These are phyloP conservation scores for Athalia cordata DNA, from an alignment of 2,888 invertebrate species.

Conservation along the genomic window DNA sequence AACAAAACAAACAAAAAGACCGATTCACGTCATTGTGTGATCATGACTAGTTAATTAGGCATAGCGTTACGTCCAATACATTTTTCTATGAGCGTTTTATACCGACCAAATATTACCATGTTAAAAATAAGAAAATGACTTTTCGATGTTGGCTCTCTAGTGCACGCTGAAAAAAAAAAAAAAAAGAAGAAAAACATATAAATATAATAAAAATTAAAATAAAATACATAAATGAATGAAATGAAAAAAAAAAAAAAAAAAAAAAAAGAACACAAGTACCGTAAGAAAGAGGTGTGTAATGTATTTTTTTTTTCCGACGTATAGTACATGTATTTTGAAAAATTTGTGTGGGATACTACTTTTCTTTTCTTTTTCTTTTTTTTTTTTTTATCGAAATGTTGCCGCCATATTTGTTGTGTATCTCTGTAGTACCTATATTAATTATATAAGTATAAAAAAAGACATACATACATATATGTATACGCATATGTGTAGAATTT, in stretches of 20 bases:
- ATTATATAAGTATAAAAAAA: no score
- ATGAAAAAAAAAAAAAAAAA: not conserved
- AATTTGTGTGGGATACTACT: not conserved
- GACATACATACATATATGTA: no score
- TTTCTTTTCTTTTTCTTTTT: not conserved
- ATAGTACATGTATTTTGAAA: not conserved
- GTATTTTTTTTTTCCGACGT: not conserved
- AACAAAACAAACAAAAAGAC: no score
- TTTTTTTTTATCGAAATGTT: not conserved
- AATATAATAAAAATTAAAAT: not conserved
- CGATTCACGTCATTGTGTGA: not conserved
- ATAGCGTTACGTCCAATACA: slow-evolving; percentile 51
- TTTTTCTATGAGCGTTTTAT: slow-evolving; percentile 69
- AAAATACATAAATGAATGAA: not conserved
- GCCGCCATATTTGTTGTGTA: no score
- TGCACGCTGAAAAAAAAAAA: not conserved
- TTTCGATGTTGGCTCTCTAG: slow-evolving; percentile 31
- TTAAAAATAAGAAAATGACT: not conserved
- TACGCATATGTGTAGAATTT: no score
- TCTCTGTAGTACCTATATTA: no score
- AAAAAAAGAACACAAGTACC: not conserved
- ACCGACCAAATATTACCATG: slow-evolving; percentile 60
- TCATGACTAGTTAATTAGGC: not conserved
- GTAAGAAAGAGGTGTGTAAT: not conserved
- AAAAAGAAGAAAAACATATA: not conserved